These are phyloP conservation scores for Zygothrica quintamaculata DNA, from an alignment of 2,888 invertebrate genomes.

Conservation along the genomic window DNA sequence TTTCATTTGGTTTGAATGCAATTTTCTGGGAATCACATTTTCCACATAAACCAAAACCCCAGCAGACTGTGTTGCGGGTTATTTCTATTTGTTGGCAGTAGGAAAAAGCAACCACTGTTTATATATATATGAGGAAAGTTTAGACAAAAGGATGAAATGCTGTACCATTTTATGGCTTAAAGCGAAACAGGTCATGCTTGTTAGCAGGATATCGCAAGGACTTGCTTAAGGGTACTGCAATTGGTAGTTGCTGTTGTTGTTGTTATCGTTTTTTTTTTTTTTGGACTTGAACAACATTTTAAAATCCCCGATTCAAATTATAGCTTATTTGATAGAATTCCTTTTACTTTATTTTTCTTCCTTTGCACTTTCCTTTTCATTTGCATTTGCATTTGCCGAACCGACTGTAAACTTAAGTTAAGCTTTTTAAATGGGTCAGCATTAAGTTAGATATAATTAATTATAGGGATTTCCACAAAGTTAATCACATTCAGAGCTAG, in stretches of 20 bases:
- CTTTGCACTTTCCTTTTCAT: no score
- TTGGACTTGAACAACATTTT: no score
- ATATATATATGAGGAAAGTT: no score
- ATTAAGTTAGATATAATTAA: constrained; percentile 2
- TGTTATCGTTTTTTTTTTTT: no score
- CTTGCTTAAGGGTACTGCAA: constrained; percentile 25
- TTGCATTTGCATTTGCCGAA: no score
- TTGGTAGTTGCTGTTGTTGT: constrained; percentile 9
- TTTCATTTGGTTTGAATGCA: constrained; percentile 73
- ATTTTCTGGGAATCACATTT: constrained; percentile 22
- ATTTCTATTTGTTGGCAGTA: constrained; percentile 14
- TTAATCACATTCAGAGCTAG: neutral
- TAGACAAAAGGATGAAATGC: constrained; percentile 10
- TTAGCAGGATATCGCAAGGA: constrained; percentile 10
- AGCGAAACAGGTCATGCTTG: constrained; percentile 42
- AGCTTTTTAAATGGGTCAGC: constrained; percentile 34
- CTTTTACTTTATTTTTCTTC: no score
- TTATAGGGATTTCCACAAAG: neutral
- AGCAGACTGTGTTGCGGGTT: constrained; percentile 34
- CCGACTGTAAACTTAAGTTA: constrained; percentile 38
- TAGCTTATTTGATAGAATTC: constrained; percentile 65
- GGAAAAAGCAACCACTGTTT: neutral
- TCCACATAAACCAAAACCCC: constrained; percentile 1
- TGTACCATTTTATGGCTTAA: constrained; percentile 26
- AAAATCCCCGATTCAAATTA: constrained; percentile 67